Base-by-base conservation (phyloP, 1,140 invertebrate genomes). In the Calephelis nemesis region DNA sequence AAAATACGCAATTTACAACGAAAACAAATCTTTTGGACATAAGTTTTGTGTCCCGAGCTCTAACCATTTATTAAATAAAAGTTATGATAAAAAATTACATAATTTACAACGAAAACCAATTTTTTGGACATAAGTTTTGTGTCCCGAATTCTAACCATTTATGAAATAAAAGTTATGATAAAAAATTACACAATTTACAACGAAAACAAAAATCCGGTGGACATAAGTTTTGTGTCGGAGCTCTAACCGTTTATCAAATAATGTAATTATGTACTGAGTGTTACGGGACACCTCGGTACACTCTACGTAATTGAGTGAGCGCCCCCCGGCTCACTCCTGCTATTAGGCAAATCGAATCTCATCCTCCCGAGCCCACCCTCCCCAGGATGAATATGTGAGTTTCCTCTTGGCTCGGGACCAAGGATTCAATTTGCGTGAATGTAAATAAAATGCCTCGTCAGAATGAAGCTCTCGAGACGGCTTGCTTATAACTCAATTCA, bases 321-420 rank as follows among this genome's bases (percentile, higher is more conserved):
- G 76, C 78, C 82, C 79, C 77, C 83, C 69, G 69, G 65, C 74
- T 74, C 84, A 71, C 79, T 75, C 80, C 80, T 76, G 77, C 86
- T 89, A 90, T 90, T 90, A 90, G 87, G 88, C 86, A 90, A 90
- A 90, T 89, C 88, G 88, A 90, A 89, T 90, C 81, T 88, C 67
- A 69, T 69, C 79, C 78, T 63, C 62, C 62, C 62, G 13, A 71
- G 60, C 76, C 72, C 69, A 52, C 65, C 69, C 73, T 69, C 62
- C 74, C 69, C 62, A 40, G 74, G 77, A 76, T 78, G 80, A 83
- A 77, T 87, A 84, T 85, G 78, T 82, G 83, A 77, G 76, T 65
- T 79, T 77, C 73, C 74, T 84, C 72, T 87, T 89, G 83, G 84
- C 84, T 70, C 69, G 62, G 76, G 72, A 84, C 79, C 82, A 84